These are phyloP conservation scores for Mylabris phalerata DNA, from an alignment of 1,140 invertebrate species.

Conservation along the genomic window DNA sequence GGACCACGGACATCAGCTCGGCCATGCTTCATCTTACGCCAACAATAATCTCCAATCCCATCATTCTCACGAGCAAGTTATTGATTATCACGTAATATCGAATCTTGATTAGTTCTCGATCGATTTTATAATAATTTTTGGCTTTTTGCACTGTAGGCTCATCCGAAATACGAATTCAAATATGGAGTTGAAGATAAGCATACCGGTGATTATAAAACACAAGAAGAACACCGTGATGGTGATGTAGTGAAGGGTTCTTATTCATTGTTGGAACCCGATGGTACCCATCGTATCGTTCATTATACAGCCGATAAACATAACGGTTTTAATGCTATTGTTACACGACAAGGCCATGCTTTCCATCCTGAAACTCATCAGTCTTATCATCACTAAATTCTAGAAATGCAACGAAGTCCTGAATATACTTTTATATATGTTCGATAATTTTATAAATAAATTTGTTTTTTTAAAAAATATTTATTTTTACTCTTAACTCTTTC, in stretches of 20 bases:
- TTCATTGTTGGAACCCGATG: slow-evolving; percentile 2
- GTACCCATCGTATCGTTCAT: slow-evolving; percentile 2
- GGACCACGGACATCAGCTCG: no score
- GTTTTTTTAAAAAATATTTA: no score
- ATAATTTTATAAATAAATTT: no score
- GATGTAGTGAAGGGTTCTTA: slow-evolving; percentile 3
- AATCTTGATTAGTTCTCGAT: neutral
- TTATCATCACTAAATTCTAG: no score
- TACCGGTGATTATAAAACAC: slow-evolving; percentile 57
- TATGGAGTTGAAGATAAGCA: slow-evolving; percentile 61
- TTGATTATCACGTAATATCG: neutral
- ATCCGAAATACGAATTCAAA: slow-evolving; percentile 59
- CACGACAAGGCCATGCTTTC: neutral
- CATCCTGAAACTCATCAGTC: neutral
- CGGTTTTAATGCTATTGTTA: slow-evolving; percentile 2
- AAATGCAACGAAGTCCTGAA: no score
- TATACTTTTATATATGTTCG: no score
- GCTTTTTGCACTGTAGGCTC: slow-evolving; percentile 40
- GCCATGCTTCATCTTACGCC: no score
- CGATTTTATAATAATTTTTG: no score
- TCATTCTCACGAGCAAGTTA: neutral
- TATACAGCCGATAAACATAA: slow-evolving; percentile 10
- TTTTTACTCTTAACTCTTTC: no score
- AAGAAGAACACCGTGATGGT: slow-evolving; percentile 27
- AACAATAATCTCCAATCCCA: no score